Evolutionary conservation across 2,113 vertebrate species (phyloP), one percentile per base, ranked within the genome.

Genomic region (Halcyon malimbica): DNA sequence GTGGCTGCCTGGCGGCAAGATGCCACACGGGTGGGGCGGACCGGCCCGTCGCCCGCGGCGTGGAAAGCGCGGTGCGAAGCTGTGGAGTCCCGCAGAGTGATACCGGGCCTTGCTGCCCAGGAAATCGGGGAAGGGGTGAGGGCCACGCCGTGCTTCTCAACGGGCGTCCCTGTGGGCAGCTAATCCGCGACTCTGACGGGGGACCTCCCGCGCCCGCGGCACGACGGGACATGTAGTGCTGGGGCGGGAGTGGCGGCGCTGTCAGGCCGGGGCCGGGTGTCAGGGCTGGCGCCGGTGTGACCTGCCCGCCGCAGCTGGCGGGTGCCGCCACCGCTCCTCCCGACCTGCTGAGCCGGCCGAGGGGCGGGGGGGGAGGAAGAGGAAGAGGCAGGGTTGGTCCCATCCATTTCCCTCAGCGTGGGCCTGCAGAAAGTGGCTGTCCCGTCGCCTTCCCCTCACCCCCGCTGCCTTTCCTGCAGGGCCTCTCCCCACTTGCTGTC

Each of bases 141-240:
- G 10, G 18, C 3, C 3, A 8, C 1, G 5, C 17, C 3, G 51
- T 2, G 14, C 33, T 63, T 62, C 10, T 18, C 50, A 83, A 64
- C 33, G 90, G 95, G 95, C 94, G 31, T 0, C 5, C 31, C 5
- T 0, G 0, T 0, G 7, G 13, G 2, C 83, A 60, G 54, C 83
- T 8, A 10, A 4, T 0, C 4, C 2, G 29, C 5, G 5, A 11
- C 4, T 3, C 24, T 8, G 4, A 6, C 6, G 16, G 6, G 20
- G 56, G 59, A 28, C 41, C 39, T 39, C 39, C 18, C 26, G 75
- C 56, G n/a, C 91, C 87, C 81, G 79, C 24, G 51, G 97, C 74
- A 64, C 33, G 33, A 16, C 73, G 97, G 97, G 94, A 80, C 6
- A 19, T 92, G 96, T 97, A 97, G 97, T 97, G 37, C 65, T 5